Conservation (phyloP, 2,888 invertebrate genomes). For the Metalampra italica region DNA sequence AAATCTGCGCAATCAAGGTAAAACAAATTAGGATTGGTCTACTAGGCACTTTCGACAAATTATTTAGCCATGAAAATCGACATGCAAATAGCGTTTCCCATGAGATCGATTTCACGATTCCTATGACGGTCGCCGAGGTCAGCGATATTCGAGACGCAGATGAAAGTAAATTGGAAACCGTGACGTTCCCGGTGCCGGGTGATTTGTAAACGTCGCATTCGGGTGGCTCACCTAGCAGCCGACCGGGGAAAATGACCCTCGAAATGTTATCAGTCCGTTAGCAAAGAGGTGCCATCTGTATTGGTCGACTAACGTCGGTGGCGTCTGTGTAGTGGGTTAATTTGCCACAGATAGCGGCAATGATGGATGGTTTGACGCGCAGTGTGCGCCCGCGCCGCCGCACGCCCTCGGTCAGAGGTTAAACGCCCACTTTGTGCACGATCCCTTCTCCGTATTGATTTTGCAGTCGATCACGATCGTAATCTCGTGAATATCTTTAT, state of each 20-base stretch:
- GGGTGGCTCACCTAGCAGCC: constrained; percentile 35
- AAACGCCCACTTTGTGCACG: constrained; percentile 73
- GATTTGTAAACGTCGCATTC: constrained; percentile 66
- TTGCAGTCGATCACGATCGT: constrained; percentile 60
- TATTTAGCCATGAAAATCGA: constrained; percentile 20
- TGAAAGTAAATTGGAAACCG: constrained; percentile 66
- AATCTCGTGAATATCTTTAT: constrained; percentile 46
- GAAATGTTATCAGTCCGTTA: constrained; percentile 15
- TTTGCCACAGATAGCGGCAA: constrained; percentile 63
- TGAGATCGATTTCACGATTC: constrained; percentile 50
- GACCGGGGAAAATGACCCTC: constrained; percentile 27
- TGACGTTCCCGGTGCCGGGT: constrained; percentile 49
- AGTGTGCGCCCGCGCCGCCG: constrained; percentile 49
- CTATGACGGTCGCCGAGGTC: constrained; percentile 42
- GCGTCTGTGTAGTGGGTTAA: constrained; percentile 60
- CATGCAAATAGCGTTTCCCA: constrained; percentile 49
- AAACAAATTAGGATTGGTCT: too few species aligned
- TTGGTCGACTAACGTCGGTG: constrained; percentile 43
- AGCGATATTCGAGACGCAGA: constrained; percentile 47
- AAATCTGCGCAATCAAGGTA: too few species aligned
- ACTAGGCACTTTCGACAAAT: too few species aligned
- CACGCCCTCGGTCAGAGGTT: constrained; percentile 65
- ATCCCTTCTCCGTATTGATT: constrained; percentile 69
- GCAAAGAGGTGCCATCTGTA: constrained; percentile 20
- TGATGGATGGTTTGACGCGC: constrained; percentile 69